Conservation (phyloP, 2,113 vertebrate genomes). For the Halcyon senegalensis region DNA sequence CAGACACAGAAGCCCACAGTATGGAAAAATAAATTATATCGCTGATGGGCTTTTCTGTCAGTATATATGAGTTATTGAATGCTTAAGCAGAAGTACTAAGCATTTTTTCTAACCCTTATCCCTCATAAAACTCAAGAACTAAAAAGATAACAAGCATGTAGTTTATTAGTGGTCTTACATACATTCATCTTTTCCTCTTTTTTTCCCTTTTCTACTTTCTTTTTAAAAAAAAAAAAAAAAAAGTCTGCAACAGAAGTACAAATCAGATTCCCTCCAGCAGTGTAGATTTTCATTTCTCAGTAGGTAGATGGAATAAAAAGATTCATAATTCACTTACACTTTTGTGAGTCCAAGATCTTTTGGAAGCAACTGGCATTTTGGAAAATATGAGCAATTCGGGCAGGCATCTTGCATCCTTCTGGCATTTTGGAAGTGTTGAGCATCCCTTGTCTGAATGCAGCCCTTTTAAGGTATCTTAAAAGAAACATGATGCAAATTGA, state of each 20-base stretch:
- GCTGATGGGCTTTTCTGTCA: constrained; percentile 3
- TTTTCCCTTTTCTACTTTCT: not conserved
- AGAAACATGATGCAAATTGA: not conserved
- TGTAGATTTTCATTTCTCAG: not conserved
- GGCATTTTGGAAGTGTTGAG: not conserved
- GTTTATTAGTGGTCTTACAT: not conserved
- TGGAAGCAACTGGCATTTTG: not conserved
- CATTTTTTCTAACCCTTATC: not conserved
- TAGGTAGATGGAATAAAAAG: not conserved
- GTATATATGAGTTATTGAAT: constrained; percentile 1
- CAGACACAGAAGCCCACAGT: not conserved
- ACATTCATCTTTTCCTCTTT: not conserved
- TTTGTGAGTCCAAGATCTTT: not conserved
- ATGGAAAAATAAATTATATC: not conserved
- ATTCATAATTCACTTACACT: not conserved
- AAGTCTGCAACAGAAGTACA: not conserved
- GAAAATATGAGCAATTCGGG: not conserved
- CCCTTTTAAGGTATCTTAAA: not conserved
- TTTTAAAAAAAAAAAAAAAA: not conserved
- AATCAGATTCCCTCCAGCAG: not conserved
- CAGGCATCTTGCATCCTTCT: not conserved
- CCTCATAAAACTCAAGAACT: not conserved
- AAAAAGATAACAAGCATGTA: not conserved
- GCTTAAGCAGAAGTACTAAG: not conserved
- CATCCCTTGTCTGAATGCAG: not conserved